These are phyloP conservation scores for Monochamus alternatus DNA, from an alignment of 2,888 invertebrate species.

Conservation along the genomic window DNA sequence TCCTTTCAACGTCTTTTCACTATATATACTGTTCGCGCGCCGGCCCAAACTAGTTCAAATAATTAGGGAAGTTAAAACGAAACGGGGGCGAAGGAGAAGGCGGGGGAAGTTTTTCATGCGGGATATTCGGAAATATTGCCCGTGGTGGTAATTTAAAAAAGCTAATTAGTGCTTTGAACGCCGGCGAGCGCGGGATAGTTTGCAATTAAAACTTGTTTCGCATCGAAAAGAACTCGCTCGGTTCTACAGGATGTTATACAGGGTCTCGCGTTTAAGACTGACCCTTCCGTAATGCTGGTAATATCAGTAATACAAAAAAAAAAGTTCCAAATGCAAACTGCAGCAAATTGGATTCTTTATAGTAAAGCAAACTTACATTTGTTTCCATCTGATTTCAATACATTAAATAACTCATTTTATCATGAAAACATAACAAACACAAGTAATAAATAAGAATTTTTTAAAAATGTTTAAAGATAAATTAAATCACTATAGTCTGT, in stretches of 20 bases:
- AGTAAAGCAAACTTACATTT: too few species aligned
- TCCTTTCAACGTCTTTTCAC: conserved; percentile 10
- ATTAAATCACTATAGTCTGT: too few species aligned
- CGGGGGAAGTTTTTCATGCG: not conserved
- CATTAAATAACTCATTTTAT: too few species aligned
- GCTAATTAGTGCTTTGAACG: conserved; percentile 3
- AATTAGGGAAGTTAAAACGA: conserved; percentile 4
- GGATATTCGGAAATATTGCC: not conserved
- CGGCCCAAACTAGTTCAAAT: not conserved
- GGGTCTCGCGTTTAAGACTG: too few species aligned
- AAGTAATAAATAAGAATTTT: too few species aligned
- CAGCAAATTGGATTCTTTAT: too few species aligned
- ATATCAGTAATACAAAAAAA: too few species aligned
- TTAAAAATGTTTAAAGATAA: too few species aligned
- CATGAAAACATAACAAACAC: too few species aligned
- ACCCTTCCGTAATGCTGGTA: too few species aligned
- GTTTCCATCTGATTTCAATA: too few species aligned
- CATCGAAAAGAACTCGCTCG: not conserved
- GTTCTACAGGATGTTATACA: not conserved
- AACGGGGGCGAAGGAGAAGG: not conserved
- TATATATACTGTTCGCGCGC: not conserved
- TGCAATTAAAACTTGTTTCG: conserved; percentile 13
- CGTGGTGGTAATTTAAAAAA: not conserved
- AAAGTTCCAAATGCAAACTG: too few species aligned
- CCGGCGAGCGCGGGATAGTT: not conserved